Evolutionary conservation across 1,140 invertebrate genomes (phyloP).

Genomic region (Eupeodes corollae): DNA sequence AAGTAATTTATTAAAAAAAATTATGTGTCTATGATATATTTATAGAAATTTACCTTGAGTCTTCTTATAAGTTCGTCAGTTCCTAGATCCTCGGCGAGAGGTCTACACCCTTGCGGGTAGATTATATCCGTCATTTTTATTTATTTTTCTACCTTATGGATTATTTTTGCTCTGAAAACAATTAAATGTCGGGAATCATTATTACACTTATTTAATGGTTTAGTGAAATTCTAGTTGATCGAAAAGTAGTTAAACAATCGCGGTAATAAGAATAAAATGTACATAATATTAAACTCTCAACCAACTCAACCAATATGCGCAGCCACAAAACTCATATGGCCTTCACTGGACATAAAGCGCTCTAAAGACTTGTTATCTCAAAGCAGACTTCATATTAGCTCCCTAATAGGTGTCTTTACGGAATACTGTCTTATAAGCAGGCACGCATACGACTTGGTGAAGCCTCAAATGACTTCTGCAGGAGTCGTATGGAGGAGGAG

Average conservation of each 20-base stretch:
- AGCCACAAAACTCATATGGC: no score
- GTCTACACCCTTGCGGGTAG: conserved; percentile 76
- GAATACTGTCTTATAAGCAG: no score
- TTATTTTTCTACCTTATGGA: not conserved
- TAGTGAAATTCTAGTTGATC: not conserved
- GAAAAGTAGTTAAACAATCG: not conserved
- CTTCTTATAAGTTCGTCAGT: conserved; percentile 89
- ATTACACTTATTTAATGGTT: not conserved
- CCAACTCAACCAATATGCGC: no score
- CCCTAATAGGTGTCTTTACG: no score
- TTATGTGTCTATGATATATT: not conserved
- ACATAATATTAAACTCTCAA: not conserved
- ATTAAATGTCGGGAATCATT: not conserved
- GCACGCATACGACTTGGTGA: no score
- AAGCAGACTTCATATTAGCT: no score
- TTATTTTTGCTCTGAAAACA: not conserved
- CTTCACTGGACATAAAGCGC: no score
- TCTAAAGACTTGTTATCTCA: no score
- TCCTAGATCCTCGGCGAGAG: conserved; percentile 82
- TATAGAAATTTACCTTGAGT: conserved; percentile 64
- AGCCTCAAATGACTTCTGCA: no score
- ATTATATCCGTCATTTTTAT: conserved; percentile 50
- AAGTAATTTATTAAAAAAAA: not conserved
- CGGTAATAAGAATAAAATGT: no score
- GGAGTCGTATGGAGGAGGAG: no score